A percentile compares a stretch with the other conserved stretches of the same genome.
These are phyloP conservation scores for Chiloscyllium punctatum DNA, from an alignment of 2,797 vertebrate species.

Conservation along the genomic window DNA sequence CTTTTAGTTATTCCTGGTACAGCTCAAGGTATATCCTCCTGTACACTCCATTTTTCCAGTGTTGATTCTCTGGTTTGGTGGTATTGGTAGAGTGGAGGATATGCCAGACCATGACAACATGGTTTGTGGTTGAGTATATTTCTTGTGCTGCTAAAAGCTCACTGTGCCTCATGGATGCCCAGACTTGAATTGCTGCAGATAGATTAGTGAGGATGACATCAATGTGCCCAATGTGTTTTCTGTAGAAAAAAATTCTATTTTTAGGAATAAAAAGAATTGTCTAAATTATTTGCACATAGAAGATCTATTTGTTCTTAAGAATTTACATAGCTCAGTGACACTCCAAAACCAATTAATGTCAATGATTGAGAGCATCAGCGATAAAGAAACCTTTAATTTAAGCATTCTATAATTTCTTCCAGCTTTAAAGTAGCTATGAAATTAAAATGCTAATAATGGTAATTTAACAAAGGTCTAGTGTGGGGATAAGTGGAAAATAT, in stretches of 20 bases:
- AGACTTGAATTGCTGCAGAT: too few species aligned
- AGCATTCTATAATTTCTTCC: not conserved
- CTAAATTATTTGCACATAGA: not conserved
- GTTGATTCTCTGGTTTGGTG: too few species aligned
- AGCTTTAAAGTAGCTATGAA: not conserved
- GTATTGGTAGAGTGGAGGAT: too few species aligned
- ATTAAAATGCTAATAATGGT: not conserved
- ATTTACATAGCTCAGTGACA: not conserved
- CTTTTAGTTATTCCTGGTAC: too few species aligned
- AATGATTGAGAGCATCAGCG: not conserved
- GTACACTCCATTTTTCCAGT: too few species aligned
- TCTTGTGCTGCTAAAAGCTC: too few species aligned
- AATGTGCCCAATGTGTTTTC: not conserved
- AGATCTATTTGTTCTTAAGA: not conserved
- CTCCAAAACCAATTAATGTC: not conserved
- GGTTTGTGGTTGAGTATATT: too few species aligned
- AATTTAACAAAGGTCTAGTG: not conserved
- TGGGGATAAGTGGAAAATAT: not conserved
- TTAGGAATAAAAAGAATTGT: not conserved
- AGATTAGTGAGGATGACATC: too few species aligned
- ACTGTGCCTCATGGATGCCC: too few species aligned
- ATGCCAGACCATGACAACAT: too few species aligned
- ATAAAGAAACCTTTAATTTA: not conserved
- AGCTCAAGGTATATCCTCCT: too few species aligned
- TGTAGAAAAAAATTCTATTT: not conserved